A percentile compares a stretch with the other conserved stretches of the same genome.
phyloP scores from a whole-genome alignment of 2,797 vertebrate genomes.

The Pitangus sulphuratus region DNA sequence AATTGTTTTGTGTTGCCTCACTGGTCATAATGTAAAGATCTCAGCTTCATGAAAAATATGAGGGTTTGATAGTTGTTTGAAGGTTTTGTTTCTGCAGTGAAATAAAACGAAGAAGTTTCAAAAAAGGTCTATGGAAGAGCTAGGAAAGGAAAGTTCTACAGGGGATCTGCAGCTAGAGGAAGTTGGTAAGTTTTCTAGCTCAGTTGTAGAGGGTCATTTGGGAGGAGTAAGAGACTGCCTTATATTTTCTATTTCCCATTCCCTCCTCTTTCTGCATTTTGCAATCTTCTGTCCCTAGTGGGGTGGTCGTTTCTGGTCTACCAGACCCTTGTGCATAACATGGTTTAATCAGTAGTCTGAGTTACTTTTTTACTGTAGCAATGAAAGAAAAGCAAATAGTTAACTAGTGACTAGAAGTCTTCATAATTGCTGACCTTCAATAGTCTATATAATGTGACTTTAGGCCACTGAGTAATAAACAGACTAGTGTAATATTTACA shows the following conservation, averaged over 20 bases:
- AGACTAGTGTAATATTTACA: slow-evolving; percentile 63
- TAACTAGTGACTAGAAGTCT: slow-evolving; percentile 65
- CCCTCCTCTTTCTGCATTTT: slow-evolving; percentile 1
- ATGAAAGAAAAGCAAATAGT: slow-evolving; percentile 71
- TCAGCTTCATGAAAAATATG: background rate
- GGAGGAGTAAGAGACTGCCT: background rate
- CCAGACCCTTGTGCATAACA: background rate
- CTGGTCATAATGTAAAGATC: background rate
- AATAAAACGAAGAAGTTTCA: background rate
- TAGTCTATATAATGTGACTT: slow-evolving; percentile 62
- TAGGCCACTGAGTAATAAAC: slow-evolving; percentile 62
- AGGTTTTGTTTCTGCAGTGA: background rate
- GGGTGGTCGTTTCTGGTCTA: background rate
- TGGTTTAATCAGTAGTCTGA: slow-evolving; percentile 66
- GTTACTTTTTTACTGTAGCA: slow-evolving; percentile 72
- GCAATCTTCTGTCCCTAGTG: slow-evolving; percentile 7
- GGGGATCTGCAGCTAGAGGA: background rate
- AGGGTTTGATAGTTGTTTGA: background rate
- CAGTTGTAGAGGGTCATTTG: background rate
- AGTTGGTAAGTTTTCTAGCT: background rate
- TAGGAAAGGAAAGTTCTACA: background rate
- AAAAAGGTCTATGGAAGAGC: background rate
- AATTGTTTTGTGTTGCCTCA: background rate
- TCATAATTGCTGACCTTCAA: slow-evolving; percentile 60
- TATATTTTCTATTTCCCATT: background rate